These are phyloP conservation scores for Adoxophyes honmai DNA, from an alignment of 1,140 invertebrate species.

Conservation along the genomic window DNA sequence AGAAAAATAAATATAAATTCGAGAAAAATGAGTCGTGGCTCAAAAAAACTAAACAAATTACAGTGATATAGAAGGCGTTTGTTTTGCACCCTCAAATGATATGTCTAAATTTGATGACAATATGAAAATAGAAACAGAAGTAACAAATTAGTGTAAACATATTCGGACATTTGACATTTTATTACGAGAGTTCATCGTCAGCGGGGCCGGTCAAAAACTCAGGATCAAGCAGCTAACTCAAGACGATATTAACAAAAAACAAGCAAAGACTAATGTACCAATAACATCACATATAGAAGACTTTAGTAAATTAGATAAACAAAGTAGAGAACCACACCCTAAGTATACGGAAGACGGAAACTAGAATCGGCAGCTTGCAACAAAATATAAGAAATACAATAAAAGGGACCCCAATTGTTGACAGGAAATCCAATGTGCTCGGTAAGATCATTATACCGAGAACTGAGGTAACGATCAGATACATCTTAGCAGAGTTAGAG, in stretches of 20 bases:
- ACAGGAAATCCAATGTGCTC: slow-evolving; percentile 88
- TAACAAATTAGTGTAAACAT: too few relatives aligned
- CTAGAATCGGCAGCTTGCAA: slow-evolving; percentile 29
- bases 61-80: too few relatives aligned
- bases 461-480: slow-evolving; percentile 84
- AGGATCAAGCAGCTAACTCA: background rate
- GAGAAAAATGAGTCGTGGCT: too few relatives aligned
- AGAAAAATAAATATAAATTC: too few relatives aligned
- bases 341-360: slow-evolving; percentile 9
- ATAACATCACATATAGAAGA: too few relatives aligned
- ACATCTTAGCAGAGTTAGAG: slow-evolving; percentile 89
- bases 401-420: slow-evolving; percentile 26
- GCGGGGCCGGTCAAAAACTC: slow-evolving; percentile 17
- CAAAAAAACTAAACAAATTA: too few relatives aligned
- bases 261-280: background rate
- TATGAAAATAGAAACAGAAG: too few relatives aligned
- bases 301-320: too few relatives aligned
- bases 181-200: slow-evolving; percentile 33
- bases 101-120: too few relatives aligned
- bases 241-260: slow-evolving; percentile 1
- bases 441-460: slow-evolving; percentile 90
- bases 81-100: too few relatives aligned
- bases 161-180: background rate
- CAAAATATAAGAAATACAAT: slow-evolving; percentile 18
- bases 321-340: too few relatives aligned